These are phyloP conservation scores for Eonycteris spelaea DNA, from an alignment of 2,113 vertebrate genomes.

Conservation along the genomic window DNA sequence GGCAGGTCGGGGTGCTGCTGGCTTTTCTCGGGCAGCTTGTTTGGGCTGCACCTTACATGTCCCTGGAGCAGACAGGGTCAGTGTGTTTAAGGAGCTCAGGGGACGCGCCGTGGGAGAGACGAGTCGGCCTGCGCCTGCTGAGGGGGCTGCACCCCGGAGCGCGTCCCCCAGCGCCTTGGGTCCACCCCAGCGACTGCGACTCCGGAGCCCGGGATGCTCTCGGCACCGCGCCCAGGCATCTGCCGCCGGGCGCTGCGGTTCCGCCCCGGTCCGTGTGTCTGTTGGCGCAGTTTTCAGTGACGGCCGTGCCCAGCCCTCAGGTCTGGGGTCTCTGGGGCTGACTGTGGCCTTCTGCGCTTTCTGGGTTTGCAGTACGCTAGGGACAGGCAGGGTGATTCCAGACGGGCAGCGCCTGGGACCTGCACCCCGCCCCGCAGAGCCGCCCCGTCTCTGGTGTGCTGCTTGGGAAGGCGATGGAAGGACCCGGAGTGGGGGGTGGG, in stretches of 20 bases:
- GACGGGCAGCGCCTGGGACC: background rate
- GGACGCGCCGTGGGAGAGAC: background rate
- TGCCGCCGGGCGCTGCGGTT: too few species aligned
- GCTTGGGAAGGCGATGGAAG: background rate
- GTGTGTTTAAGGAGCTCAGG: background rate
- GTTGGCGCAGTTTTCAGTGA: fast-evolving
- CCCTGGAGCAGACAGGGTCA: fast-evolving
- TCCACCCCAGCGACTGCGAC: too few species aligned
- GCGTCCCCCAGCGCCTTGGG: background rate
- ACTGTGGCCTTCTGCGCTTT: fast-evolving
- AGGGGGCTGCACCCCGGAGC: fast-evolving
- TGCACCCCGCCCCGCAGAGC: fast-evolving
- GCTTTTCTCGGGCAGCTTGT: background rate
- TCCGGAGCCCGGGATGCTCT: too few species aligned
- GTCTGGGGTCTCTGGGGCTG: background rate
- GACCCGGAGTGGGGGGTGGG: too few species aligned
- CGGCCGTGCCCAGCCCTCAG: background rate
- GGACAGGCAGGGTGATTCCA: background rate
- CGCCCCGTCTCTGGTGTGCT: fast-evolving
- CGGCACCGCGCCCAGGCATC: too few species aligned
- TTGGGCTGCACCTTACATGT: background rate
- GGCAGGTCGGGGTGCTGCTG: background rate
- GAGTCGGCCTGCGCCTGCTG: background rate
- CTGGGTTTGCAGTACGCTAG: background rate
- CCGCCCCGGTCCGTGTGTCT: fast-evolving